Conservation (phyloP, 2,888 invertebrate genomes). For the Heliconius aoede region DNA sequence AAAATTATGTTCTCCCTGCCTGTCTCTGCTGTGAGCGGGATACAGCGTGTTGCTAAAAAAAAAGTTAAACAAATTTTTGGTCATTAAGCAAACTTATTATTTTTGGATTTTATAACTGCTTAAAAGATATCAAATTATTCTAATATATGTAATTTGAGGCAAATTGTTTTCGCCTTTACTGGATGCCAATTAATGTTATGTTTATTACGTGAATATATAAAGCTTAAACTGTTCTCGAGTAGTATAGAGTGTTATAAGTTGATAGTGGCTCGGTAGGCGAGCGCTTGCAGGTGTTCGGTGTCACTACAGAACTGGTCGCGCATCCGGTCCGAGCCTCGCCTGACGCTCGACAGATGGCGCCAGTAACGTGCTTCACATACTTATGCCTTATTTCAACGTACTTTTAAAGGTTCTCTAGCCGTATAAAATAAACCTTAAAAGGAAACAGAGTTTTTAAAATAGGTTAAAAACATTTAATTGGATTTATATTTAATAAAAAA, state of each 20-base stretch:
- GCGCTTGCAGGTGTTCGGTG: slow-evolving; percentile 76
- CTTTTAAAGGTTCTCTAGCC: slow-evolving; percentile 15
- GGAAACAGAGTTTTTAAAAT: not conserved
- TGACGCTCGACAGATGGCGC: slow-evolving; percentile 75
- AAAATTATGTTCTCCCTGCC: too few species aligned
- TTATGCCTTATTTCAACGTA: slow-evolving; percentile 19
- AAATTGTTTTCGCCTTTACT: not conserved
- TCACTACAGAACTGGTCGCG: slow-evolving; percentile 79
- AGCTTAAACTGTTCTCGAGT: slow-evolving; percentile 31
- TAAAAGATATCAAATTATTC: not conserved
- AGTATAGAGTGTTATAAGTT: slow-evolving; percentile 36
- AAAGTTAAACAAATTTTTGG: not conserved
- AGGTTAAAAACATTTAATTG: not conserved
- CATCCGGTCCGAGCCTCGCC: slow-evolving; percentile 71
- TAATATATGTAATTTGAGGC: not conserved
- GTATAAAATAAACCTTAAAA: slow-evolving; percentile 7
- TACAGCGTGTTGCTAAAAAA: too few species aligned
- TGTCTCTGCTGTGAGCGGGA: too few species aligned
- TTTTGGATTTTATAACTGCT: not conserved
- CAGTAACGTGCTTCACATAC: slow-evolving; percentile 53
- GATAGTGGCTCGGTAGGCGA: slow-evolving; percentile 43
- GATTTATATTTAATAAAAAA: too few species aligned
- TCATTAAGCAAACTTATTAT: not conserved
- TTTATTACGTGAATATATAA: slow-evolving; percentile 30
- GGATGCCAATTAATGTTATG: not conserved